A percentile compares a stretch with the other conserved stretches of the same genome.
phyloP scores from a whole-genome alignment of 2,888 invertebrate species.

The Pycnomerus fuliginosus region DNA sequence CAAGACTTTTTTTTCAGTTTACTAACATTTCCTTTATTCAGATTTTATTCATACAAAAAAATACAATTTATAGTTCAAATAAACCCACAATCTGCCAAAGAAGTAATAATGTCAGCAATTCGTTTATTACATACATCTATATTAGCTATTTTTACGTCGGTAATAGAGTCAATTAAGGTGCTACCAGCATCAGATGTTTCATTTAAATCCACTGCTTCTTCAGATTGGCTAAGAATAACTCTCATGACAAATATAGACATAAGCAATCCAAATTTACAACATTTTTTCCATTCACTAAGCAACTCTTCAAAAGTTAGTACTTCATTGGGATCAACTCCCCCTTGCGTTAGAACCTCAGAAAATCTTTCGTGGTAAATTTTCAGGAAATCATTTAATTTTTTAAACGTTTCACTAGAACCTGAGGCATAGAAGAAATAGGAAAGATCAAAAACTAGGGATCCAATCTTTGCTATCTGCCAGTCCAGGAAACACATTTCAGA shows the following conservation, averaged over 20 bases:
- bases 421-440: conserved; percentile 28
- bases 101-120: too few relatives aligned
- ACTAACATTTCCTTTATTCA: too few relatives aligned
- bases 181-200: too few relatives aligned
- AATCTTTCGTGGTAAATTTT: conserved; percentile 26
- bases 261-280: conserved; percentile 18
- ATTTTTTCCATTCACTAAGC: conserved; percentile 13
- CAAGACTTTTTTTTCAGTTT: too few relatives aligned
- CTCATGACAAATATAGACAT: conserved; percentile 13
- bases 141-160: too few relatives aligned
- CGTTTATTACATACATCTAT: too few relatives aligned
- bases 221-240: conserved; percentile 15
- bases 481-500: conserved; percentile 12
- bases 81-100: too few relatives aligned
- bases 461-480: conserved; percentile 26
- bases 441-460: conserved; percentile 26
- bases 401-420: conserved; percentile 16
- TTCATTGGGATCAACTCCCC: conserved; percentile 21
- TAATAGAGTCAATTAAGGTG: too few relatives aligned
- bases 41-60: too few relatives aligned
- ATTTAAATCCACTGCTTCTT: too few relatives aligned
- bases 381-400: conserved; percentile 21
- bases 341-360: conserved; percentile 13
- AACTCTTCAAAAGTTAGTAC: conserved; percentile 21
- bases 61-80: too few relatives aligned